phyloP scores from a whole-genome alignment of 1,140 invertebrate species.

The Ectropis grisescens region DNA sequence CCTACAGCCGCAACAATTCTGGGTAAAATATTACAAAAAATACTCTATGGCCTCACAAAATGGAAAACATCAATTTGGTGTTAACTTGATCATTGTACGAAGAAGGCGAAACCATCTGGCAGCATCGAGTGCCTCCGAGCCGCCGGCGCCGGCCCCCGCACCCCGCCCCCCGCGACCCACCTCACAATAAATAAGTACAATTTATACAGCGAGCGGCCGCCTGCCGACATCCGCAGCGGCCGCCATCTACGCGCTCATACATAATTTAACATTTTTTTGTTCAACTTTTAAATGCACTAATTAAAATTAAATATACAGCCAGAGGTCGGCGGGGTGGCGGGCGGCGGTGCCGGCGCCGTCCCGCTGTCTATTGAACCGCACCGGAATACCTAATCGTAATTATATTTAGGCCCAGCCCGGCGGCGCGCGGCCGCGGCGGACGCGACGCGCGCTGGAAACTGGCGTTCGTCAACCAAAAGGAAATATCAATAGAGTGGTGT shows the following conservation, averaged over 20 bases:
- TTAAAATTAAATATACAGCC: constrained; percentile 17
- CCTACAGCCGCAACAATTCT: too few relatives aligned
- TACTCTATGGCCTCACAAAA: constrained; percentile 14
- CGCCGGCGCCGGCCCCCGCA: constrained; percentile 10
- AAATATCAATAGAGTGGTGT: too few relatives aligned
- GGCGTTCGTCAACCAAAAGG: too few relatives aligned
- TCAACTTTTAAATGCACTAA: constrained; percentile 46
- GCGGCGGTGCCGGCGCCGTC: constrained; percentile 26
- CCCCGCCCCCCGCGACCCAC: not conserved
- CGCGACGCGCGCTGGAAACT: too few relatives aligned
- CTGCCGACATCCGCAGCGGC: too few relatives aligned
- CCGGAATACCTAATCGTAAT: constrained; percentile 19
- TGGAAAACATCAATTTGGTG: constrained; percentile 18
- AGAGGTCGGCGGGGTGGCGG: not conserved
- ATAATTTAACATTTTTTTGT: constrained; percentile 29
- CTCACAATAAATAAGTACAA: constrained; percentile 35
- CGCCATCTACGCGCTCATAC: constrained; percentile 21
- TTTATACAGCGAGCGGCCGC: constrained; percentile 15
- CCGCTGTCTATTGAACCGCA: constrained; percentile 19
- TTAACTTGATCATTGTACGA: constrained; percentile 6
- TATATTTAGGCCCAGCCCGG: constrained; percentile 11
- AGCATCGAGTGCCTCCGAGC: constrained; percentile 9
- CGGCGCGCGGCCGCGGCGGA: too few relatives aligned
- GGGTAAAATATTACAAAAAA: constrained; percentile 7
- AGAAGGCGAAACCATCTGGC: constrained; percentile 17